These are phyloP conservation scores for Micromys minutus DNA, from an alignment of 2,113 vertebrate species.

Conservation along the genomic window DNA sequence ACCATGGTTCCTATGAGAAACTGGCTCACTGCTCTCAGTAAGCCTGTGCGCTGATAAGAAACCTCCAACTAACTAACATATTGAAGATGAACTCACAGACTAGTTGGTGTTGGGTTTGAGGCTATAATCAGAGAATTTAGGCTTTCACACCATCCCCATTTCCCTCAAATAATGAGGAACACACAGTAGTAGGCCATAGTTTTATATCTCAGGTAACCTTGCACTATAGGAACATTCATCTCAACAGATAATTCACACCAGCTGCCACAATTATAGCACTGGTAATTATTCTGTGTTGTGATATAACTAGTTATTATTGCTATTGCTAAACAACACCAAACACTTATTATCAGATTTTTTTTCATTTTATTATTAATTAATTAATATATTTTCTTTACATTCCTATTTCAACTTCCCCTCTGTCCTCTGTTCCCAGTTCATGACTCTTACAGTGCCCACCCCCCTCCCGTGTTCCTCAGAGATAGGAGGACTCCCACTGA, in stretches of 20 bases:
- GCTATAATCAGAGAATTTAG: neutral
- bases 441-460: too few species aligned
- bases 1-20: neutral
- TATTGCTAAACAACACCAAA: neutral
- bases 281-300: neutral
- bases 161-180: neutral
- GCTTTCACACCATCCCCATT: rapidly evolving
- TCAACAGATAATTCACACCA: neutral
- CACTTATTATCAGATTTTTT: neutral
- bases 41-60: neutral
- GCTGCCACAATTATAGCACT: neutral
- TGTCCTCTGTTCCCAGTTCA: too few species aligned
- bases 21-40: neutral
- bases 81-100: too few species aligned
- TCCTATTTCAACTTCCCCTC: too few species aligned
- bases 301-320: neutral
- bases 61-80: rapidly evolving
- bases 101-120: rapidly evolving
- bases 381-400: too few species aligned
- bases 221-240: rapidly evolving
- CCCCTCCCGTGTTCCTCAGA: too few species aligned
- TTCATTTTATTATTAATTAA: too few species aligned
- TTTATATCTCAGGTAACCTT: neutral
- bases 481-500: too few species aligned
- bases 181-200: neutral